A percentile compares a stretch with the other conserved stretches of the same genome.
phyloP scores from a whole-genome alignment of 2,113 vertebrate genomes.

The Neopipo cinnamomea region DNA sequence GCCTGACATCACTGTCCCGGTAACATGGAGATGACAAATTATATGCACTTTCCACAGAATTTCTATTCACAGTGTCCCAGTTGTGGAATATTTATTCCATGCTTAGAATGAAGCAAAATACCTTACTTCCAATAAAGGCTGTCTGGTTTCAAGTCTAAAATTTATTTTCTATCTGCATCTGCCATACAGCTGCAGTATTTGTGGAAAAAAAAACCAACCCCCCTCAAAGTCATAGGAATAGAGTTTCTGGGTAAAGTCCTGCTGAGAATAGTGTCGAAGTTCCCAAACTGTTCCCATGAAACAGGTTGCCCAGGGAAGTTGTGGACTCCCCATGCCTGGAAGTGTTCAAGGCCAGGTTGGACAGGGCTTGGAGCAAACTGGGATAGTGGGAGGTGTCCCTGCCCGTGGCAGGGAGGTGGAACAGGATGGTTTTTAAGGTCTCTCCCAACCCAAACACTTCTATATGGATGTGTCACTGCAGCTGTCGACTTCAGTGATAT shows the following conservation, averaged over 20 bases:
- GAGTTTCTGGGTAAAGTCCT: not conserved
- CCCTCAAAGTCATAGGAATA: not conserved
- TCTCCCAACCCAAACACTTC: not conserved
- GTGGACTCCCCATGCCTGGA: not conserved
- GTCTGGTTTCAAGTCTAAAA: not conserved
- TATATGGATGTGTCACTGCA: not conserved
- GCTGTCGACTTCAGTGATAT: not conserved
- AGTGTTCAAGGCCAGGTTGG: not conserved
- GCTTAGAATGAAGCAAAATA: not conserved
- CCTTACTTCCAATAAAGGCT: not conserved
- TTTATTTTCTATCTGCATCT: not conserved
- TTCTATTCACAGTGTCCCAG: not conserved
- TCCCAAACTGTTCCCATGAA: not conserved
- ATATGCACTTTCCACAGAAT: not conserved
- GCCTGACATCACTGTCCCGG: not conserved
- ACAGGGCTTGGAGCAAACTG: not conserved
- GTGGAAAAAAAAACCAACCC: fast-evolving
- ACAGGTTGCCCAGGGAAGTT: not conserved
- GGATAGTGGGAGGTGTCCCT: not conserved
- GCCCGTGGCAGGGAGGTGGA: not conserved
- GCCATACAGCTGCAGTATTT: not conserved
- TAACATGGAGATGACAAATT: not conserved
- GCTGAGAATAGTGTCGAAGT: not conserved
- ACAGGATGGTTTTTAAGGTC: not conserved
- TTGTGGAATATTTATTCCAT: not conserved